These are phyloP conservation scores for Drosophila pegasa DNA, from an alignment of 2,888 invertebrate species.

Conservation along the genomic window DNA sequence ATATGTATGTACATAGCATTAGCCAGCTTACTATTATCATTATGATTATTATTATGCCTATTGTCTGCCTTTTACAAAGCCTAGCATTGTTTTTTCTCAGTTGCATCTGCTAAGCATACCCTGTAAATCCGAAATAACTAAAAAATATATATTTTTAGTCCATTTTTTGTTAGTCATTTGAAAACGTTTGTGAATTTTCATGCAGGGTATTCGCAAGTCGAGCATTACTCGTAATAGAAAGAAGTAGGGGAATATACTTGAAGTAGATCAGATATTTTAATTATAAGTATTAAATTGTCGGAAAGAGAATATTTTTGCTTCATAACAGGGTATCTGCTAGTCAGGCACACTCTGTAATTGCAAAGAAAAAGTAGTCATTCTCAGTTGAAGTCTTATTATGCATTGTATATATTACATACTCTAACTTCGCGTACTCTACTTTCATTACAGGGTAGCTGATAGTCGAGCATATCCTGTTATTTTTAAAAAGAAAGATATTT, in stretches of 20 bases:
- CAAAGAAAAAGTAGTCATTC: neutral
- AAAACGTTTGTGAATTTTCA: neutral
- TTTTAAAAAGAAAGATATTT: neutral
- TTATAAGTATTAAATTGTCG: neutral
- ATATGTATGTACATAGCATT: constrained; percentile 33
- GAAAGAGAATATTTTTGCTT: neutral
- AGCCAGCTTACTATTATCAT: constrained; percentile 23
- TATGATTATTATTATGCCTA: constrained; percentile 22
- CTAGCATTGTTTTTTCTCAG: constrained; percentile 26
- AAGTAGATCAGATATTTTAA: neutral
- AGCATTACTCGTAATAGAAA: neutral
- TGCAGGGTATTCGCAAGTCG: neutral
- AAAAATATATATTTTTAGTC: neutral
- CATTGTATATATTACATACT: neutral
- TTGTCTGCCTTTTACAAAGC: constrained; percentile 44
- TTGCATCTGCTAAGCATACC: constrained; percentile 7
- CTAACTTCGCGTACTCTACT: neutral
- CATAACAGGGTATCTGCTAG: neutral
- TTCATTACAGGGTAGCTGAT: constrained; percentile 2
- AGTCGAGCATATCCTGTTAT: neutral
- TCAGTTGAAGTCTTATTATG: neutral
- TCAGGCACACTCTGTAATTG: neutral
- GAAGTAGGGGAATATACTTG: neutral
- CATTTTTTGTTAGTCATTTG: neutral
- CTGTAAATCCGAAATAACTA: neutral